Conservation (phyloP, 2,113 vertebrate species). For the Chionis minor region DNA sequence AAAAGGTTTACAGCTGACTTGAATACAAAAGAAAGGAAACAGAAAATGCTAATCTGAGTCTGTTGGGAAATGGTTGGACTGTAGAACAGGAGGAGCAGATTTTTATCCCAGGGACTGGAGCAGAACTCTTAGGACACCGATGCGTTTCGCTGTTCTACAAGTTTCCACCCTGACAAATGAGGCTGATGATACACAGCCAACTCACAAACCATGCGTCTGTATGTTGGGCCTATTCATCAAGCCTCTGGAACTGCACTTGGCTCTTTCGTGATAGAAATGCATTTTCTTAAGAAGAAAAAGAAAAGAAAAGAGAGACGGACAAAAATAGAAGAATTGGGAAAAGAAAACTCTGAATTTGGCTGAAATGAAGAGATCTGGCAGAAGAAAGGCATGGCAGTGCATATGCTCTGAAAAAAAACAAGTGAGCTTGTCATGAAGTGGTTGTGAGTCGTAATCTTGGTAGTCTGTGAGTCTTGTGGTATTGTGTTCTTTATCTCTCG, state of each 20-base stretch:
- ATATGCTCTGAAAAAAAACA: background rate
- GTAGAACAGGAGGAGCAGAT: background rate
- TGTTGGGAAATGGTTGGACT: background rate
- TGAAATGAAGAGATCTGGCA: background rate
- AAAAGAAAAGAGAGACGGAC: background rate
- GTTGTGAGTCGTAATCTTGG: background rate
- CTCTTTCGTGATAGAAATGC: background rate
- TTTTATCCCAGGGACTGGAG: background rate
- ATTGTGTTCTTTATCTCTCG: background rate
- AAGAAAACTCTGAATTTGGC: background rate
- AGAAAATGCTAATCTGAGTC: constrained; percentile 5
- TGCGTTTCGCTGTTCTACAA: background rate
- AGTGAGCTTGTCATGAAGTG: background rate
- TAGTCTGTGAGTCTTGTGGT: background rate
- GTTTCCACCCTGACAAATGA: background rate
- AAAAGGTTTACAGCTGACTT: background rate
- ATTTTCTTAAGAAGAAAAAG: background rate
- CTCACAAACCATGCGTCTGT: background rate
- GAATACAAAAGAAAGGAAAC: constrained; percentile 28
- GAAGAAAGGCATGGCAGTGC: background rate
- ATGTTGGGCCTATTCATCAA: background rate
- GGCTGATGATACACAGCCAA: background rate
- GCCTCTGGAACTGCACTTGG: background rate
- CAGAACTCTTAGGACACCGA: background rate
- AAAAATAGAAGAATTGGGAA: background rate